Base-by-base conservation (phyloP, 2,113 vertebrate species). In the Odontesthes bonariensis region DNA sequence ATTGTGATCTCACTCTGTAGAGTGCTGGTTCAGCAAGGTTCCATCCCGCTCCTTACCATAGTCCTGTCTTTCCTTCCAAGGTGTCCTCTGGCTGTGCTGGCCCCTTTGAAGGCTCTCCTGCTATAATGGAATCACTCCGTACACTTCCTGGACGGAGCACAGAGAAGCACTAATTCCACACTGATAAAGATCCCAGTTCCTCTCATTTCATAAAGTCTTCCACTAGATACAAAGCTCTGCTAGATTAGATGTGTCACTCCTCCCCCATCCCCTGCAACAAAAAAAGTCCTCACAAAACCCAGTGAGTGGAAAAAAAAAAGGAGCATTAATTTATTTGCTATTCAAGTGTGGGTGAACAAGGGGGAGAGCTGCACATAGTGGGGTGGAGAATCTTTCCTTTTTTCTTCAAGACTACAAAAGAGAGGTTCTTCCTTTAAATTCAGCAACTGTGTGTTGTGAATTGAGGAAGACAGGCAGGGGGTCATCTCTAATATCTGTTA, bases 1-100 rank as follows among this genome's bases (percentile, higher is more conserved):
- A 98, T 98, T 97, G 96, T 90, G 93, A 97, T 92, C 90, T 90
- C 68, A 61, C 72, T 86, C 56, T 75, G 91, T 83, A 95, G 95
- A 96, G 91, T 96, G 97, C 97, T 97, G 95, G 86, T 95, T 99
- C 97, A 99, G 97, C 97, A 97, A 94, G 95, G 95, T 94, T 96
- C 93, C 93, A 94, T 95, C 94, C 94, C 94, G 95, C 95, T 96
- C 95, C 95, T 95, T 94, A 94, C 93, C 95, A 91, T 96, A 95
- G 96, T 96, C 94, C 87, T 94, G 13, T 96, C 94, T 96, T 95
- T 95, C 95, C 95, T 96, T 94, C 96, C 97, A 93, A 94, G 92
- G 91, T 94, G 92, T 93, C 92, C 93, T 94, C 89, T 91, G 96
- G 95, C 96, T 94, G 96, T 89, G 94, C 95, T 94, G 94, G 95